Conservation (phyloP, 2,113 vertebrate species). For the Pachyramphus minor region DNA sequence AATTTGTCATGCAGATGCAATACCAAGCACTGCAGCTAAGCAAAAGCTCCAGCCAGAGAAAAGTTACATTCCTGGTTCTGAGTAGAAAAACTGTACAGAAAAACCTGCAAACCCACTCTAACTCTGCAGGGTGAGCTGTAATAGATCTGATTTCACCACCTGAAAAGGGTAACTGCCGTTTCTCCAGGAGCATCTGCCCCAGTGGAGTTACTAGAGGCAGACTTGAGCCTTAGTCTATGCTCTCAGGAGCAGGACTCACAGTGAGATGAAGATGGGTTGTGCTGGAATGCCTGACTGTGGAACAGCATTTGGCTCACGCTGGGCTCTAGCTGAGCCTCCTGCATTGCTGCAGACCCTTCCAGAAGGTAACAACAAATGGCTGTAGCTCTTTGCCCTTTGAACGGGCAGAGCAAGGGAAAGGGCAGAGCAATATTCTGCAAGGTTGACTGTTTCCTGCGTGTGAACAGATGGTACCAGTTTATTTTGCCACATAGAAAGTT, state of each 20-base stretch:
- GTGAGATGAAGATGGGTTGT: background rate
- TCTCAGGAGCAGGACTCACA: background rate
- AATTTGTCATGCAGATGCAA: background rate
- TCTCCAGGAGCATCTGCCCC: background rate
- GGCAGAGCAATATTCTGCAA: too few species aligned
- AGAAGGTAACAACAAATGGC: background rate
- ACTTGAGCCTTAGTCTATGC: background rate
- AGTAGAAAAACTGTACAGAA: background rate
- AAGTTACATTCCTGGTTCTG: background rate
- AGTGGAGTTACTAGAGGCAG: background rate
- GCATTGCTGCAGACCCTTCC: background rate
- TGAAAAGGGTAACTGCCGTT: background rate
- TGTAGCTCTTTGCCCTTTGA: background rate
- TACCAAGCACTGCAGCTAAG: background rate
- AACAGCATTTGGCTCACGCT: background rate
- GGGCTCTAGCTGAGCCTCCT: background rate
- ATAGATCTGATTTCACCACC: background rate
- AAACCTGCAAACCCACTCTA: background rate
- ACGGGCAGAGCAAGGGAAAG: background rate
- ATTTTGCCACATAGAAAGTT: background rate
- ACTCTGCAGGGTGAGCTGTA: background rate
- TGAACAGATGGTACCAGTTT: background rate
- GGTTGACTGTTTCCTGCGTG: background rate
- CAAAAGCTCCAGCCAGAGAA: background rate
- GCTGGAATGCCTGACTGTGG: background rate